Evolutionary conservation across 2,113 vertebrate genomes (phyloP), one percentile per base, ranked within the genome.

Genomic region (Pseudorectes ferrugineus): DNA sequence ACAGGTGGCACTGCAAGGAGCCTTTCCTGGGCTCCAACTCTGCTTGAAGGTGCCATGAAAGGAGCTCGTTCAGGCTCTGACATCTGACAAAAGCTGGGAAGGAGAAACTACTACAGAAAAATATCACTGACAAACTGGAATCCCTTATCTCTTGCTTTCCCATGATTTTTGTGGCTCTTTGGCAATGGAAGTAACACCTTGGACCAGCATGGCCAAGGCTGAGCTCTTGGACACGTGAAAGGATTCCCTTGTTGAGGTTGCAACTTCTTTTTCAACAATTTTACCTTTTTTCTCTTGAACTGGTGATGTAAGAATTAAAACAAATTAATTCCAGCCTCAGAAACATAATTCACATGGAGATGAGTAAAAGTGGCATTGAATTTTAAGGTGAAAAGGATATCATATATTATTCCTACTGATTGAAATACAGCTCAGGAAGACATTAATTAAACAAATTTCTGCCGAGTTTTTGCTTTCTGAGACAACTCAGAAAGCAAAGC

Each of bases 91-190:
- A 49, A 67, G 3, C 55, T 15, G 18, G 28, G 42, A 10, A 52
- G 54, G 24, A 70, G n/a, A 21, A 79, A 38, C 31, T 14, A 1
- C 42, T 19, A 5, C 57, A 59, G 62, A 26, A 22, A 23, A 72
- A 24, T 1, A 46, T 1, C 61, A 14, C 4, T 0, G 33, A 1
- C 5, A 22, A 2, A 12, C 0, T 21, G 24, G 4, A 20, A 49
- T 10, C 10, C 22, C 24, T 36, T 3, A 0, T 38, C 12, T 33
- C 29, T 9, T 13, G 49, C 14, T 26, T 54, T 49, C 17, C 15
- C 2, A 0, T 1, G 31, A 7, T 14, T 51, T 78, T 14, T 29
- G 28, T 9, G 49, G 6, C 4, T 58, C 26, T 38, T 20, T 21
- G 33, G 10, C 6, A 55, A 29, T 1, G 33, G 58, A 70, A 45